A percentile compares a stretch with the other conserved stretches of the same genome.
Conservation (phyloP, 2,113 vertebrate genomes). For the Rallus limicola region DNA sequence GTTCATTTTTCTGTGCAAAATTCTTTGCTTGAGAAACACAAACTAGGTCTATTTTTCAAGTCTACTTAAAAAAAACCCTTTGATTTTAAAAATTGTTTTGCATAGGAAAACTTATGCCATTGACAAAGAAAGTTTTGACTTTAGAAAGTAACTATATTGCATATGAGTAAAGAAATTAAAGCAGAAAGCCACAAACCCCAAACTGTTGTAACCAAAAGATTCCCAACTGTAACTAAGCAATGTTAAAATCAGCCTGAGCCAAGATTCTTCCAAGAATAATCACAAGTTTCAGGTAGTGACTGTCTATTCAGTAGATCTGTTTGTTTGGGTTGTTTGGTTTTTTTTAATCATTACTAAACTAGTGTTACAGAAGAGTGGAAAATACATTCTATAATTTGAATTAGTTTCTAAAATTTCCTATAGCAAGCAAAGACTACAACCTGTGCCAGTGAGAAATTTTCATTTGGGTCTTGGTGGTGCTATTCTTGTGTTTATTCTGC, state of each 20-base stretch:
- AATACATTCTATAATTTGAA: neutral
- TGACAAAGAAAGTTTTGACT: neutral
- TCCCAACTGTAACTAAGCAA: neutral
- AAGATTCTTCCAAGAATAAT: neutral
- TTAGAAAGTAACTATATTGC: neutral
- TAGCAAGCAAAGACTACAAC: neutral
- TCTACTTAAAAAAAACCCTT: neutral
- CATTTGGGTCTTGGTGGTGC: neutral
- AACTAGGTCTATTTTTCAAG: neutral
- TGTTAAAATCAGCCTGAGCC: neutral
- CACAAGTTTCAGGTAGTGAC: neutral
- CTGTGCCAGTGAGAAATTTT: neutral
- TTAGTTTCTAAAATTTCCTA: neutral
- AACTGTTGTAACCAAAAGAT: neutral
- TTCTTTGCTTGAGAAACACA: neutral
- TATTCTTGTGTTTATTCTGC: neutral
- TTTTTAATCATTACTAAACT: neutral
- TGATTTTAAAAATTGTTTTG: neutral
- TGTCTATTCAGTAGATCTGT: neutral
- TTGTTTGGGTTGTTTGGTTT: neutral
- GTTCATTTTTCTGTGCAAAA: neutral
- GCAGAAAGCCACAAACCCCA: neutral
- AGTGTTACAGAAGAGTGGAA: neutral
- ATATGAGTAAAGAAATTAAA: neutral
- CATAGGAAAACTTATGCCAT: accelerated